Percentiles rank a stretch among this genome's conserved stretches.
These are phyloP conservation scores for Acrobasis consociella DNA, from an alignment of 2,888 invertebrate species.

Conservation along the genomic window DNA sequence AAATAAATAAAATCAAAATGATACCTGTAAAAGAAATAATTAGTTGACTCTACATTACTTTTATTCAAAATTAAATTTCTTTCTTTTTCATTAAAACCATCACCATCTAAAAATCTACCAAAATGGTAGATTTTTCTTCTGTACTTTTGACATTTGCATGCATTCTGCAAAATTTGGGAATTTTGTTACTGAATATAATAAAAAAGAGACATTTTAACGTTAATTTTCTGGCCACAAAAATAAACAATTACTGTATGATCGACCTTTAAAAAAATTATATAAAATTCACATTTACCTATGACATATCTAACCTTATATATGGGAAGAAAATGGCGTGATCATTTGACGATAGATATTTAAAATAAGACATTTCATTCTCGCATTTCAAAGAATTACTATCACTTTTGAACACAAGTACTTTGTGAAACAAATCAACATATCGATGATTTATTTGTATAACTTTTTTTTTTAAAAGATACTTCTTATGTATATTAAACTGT, in stretches of 20 bases:
- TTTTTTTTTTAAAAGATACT: too few species aligned
- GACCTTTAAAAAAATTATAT: conserved; percentile 26
- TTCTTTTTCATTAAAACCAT: conserved; percentile 7
- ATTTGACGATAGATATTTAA: conserved; percentile 51
- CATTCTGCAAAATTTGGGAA: conserved; percentile 7
- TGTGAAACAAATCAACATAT: too few species aligned
- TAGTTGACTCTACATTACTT: conserved; percentile 26
- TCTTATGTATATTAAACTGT: too few species aligned
- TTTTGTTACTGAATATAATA: conserved; percentile 20
- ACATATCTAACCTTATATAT: conserved; percentile 69
- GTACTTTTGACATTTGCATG: conserved; percentile 4
- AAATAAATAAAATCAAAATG: conserved; percentile 25
- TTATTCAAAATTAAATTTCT: conserved; percentile 21
- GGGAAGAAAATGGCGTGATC: conserved; percentile 56
- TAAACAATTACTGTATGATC: background rate
- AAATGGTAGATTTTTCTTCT: conserved; percentile 19
- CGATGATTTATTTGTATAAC: too few species aligned
- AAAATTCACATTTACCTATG: conserved; percentile 55
- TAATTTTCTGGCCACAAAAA: background rate
- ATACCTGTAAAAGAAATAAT: conserved; percentile 40
- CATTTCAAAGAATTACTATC: background rate
- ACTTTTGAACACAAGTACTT: background rate
- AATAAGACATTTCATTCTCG: background rate
- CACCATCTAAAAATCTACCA: conserved; percentile 20
- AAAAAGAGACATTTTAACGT: conserved; percentile 12